Conservation (phyloP, 2,113 vertebrate species). For the Pteronura brasiliensis region DNA sequence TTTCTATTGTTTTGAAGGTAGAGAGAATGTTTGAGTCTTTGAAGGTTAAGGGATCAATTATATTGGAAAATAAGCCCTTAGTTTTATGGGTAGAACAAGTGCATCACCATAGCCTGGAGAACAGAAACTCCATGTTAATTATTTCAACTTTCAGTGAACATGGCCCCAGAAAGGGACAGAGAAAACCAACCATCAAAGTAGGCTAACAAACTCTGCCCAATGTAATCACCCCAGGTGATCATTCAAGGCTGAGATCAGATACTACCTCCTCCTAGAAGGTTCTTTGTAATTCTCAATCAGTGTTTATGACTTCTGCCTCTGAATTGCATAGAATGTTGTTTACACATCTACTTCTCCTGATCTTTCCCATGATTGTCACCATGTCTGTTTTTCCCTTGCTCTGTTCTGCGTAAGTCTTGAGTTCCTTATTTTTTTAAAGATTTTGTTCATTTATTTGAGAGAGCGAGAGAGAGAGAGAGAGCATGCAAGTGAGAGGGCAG, state of each 20-base stretch:
- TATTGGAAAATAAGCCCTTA: constrained; percentile 50
- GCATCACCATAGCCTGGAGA: neutral
- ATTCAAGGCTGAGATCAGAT: constrained; percentile 11
- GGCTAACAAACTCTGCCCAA: neutral
- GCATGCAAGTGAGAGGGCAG: neutral
- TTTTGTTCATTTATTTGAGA: neutral
- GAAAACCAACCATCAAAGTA: neutral
- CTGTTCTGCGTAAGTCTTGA: neutral
- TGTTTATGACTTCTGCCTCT: neutral
- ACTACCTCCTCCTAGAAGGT: neutral
- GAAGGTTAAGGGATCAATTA: constrained; percentile 68
- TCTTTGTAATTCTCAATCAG: neutral
- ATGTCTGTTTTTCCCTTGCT: neutral
- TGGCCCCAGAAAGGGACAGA: neutral
- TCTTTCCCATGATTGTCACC: neutral
- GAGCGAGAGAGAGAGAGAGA: too few species aligned
- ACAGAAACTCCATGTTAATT: constrained; percentile 38
- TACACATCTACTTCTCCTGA: neutral
- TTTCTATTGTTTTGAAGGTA: constrained; percentile 45
- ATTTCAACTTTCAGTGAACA: constrained; percentile 20
- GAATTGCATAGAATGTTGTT: neutral
- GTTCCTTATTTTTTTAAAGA: neutral
- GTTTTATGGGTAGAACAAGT: constrained; percentile 12
- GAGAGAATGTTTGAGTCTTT: constrained; percentile 63
- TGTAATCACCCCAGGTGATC: neutral